These are phyloP conservation scores for Hirtodrosophila duncani DNA, from an alignment of 2,888 invertebrate species.

Conservation along the genomic window DNA sequence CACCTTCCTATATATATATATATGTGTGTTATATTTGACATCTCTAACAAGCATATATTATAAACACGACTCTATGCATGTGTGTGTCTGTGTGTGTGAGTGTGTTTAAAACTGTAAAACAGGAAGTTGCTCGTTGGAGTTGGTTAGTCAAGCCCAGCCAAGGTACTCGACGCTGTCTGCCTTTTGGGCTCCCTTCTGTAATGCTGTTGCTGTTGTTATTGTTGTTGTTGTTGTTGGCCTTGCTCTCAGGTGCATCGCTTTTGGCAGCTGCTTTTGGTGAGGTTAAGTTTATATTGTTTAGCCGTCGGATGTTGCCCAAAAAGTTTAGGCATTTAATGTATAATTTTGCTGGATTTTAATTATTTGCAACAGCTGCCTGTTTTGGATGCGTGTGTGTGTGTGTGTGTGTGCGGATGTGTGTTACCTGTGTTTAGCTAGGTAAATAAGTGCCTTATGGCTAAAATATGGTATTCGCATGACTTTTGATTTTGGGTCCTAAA, in stretches of 20 bases:
- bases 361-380: conserved; percentile 34
- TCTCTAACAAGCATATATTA: conserved; percentile 13
- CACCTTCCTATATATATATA: too few species aligned
- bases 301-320: conserved; percentile 67
- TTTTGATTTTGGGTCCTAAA: conserved; percentile 16
- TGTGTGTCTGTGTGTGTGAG: conserved; percentile 28
- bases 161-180: conserved; percentile 55
- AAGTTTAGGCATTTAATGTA: conserved; percentile 66
- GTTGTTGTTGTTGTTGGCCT: conserved; percentile 16
- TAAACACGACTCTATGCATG: conserved; percentile 17
- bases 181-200: conserved; percentile 11
- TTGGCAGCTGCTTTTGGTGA: conserved; percentile 59
- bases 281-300: too few species aligned
- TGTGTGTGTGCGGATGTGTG: too few species aligned
- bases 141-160: conserved; percentile 66
- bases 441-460: too few species aligned
- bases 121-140: conserved; percentile 72
- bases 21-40: neutral
- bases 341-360: conserved; percentile 69
- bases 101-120: conserved; percentile 63
- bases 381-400: neutral
- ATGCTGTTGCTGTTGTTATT: conserved; percentile 10
- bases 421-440: too few species aligned
- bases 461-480: too few species aligned
- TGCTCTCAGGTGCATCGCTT: conserved; percentile 50